Evolutionary conservation across 2,113 vertebrate species (phyloP), one percentile per base, ranked within the genome.

Genomic region (Brachyistius frenatus): DNA sequence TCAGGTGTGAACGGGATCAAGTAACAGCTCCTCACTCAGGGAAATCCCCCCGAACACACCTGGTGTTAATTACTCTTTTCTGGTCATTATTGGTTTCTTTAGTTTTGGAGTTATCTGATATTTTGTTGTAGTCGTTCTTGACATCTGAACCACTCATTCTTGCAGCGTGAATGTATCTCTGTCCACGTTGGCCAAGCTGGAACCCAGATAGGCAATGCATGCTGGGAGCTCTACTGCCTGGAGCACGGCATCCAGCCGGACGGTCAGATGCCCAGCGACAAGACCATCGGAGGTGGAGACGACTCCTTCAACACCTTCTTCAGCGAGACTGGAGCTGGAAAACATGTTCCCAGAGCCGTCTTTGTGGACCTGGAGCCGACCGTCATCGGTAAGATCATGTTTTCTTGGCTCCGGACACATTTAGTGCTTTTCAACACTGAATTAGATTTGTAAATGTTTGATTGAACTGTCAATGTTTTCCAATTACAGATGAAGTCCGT

Each of bases 221-320:
- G 41, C 41, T 44, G 41, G 41, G 41, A 44, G 41, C 41, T 44
- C 41, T 44, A 44, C 41, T 44, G 41, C 10, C 10, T 44, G 41
- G 41, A 44, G 10, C 41, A 44, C 41, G 41, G 41, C 41, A 44
- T 44, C 41, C 41, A 44, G 41, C 41, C 41, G 10, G 41, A 44
- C 41, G 41, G 41, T 44, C 41, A 44, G 41, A 93, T 92, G 92
- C 92, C 91, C 47, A 91, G 91, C 4, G 91, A 93, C 58, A 93
- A 92, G 80, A 91, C 89, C 35, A 90, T 93, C 5, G 90, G 92
- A 31, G 88, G 92, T 3, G 91, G 92, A 46, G 93, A 94, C 2
- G 93, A 93, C 80, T 93, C 91, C 58, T 93, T 92, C 62, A 94
- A 93, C 87, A 94, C 91, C 16, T 94, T 94, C 81, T 94, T 93